Base-by-base conservation (phyloP, 2,797 vertebrate genomes). In the Antennarius maculatus region DNA sequence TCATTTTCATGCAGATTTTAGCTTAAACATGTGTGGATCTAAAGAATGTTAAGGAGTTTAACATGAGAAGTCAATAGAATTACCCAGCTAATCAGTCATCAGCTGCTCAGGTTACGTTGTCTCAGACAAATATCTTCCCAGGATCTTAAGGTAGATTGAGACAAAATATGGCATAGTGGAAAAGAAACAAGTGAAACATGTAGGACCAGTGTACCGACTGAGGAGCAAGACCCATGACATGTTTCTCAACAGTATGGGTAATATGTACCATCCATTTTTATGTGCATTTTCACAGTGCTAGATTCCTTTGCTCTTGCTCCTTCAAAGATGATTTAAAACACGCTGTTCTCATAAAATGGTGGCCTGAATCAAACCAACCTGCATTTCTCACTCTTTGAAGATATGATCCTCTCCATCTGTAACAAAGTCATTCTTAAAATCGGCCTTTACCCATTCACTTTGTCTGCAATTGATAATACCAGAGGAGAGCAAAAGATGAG, bases 321-420 rank as follows among this genome's bases (percentile, higher is more conserved):
- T 54, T 37, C 70, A 52, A 71, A 62, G 80, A 86, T 81, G 74
- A 91, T 89, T 88, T 80, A 64, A 91, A 91, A 92, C 87, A 86
- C 66, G 67, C 78, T 67, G 28, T 73, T 83, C 86, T 86, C 67
- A 58, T 89, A 89, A 91, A 91, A 81, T 5, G 7, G 54, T 27
- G 69, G 77, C 74, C 81, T 66, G 75, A 79, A 79, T 83, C 82
- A 74, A 88, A 86, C 87, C 82, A 68, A 88, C 89, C 74, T 76
- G 49, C 74, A 76, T 83, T 76, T 87, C 61, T 86, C 77, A 79
- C 70, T 75, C 86, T 91, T 91, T 91, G 85, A 92, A 91, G 87
- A 91, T 89, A 77, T 84, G 83, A 89, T 89, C 76, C 80, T 80
- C 83, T 85, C 86, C 89, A 90, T 91, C 86, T 91, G 89, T 73